These are phyloP conservation scores for Myanophis thanlyinensis DNA, from an alignment of 2,113 vertebrate genomes.

Conservation along the genomic window DNA sequence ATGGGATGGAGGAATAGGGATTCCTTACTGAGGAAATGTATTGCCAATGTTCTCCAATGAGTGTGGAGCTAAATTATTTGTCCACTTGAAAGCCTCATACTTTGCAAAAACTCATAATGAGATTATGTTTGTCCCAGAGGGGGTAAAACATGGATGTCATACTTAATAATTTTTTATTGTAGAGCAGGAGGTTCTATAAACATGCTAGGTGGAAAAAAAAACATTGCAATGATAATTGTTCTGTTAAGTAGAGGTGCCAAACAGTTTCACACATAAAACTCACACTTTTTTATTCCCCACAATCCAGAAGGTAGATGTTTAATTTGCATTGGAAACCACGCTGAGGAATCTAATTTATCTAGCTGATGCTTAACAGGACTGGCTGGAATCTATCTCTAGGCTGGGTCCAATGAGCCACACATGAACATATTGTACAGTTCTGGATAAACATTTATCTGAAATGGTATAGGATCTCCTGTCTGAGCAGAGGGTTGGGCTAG, in stretches of 20 bases:
- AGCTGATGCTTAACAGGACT: not conserved
- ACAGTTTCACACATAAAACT: not conserved
- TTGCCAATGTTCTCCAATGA: not conserved
- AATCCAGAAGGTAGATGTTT: not conserved
- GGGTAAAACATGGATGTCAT: not conserved
- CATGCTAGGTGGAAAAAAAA: not conserved
- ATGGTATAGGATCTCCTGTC: not conserved
- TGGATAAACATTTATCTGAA: not conserved
- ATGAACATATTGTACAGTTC: not conserved
- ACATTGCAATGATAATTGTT: not conserved
- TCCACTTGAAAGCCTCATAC: not conserved
- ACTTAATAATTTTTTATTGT: not conserved
- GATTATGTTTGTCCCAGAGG: not conserved
- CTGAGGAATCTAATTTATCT: not conserved
- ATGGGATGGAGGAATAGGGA: not conserved
- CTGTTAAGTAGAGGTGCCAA: not conserved
- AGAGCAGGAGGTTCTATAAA: not conserved
- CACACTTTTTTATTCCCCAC: not conserved
- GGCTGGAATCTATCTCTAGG: not conserved
- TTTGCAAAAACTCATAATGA: not conserved
- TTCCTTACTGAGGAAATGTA: not conserved
- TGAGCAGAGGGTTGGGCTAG: not conserved
- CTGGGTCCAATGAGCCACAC: not conserved
- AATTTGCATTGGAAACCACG: not conserved
- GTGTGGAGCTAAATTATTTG: not conserved